Evolutionary conservation across 2,113 vertebrate genomes (phyloP), one percentile per base, ranked within the genome.

Genomic region (Chionodraco myersi): DNA sequence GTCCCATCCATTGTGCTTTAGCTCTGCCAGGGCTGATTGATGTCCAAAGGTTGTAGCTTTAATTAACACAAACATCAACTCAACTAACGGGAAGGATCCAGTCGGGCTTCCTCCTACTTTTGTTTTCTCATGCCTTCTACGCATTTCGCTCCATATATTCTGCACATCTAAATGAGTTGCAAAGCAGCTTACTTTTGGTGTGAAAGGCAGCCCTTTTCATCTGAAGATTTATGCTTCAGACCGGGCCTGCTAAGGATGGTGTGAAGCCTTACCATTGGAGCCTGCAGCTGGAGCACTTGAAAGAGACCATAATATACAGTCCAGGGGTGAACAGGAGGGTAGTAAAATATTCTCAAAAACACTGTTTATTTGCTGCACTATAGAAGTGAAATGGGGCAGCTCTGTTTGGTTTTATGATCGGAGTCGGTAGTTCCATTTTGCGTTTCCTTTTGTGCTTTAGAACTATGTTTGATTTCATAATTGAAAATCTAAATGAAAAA

Each of bases 221-320:
- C 34, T 76, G 26, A 45, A 62, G 67, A 89, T 89, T 90, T 86
- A 89, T 65, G 62, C 61, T 65, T 80, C 63, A 4, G 23, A 70
- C 30, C 41, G 16, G 53, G 63, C 15, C 75, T 75, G 68, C 71
- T 63, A 41, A 51, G 65, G 78, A 84, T 85, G 77, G 54, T 73
- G 73, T 82, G 59, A 80, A 54, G 82, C 53, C 59, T 61, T 85
- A 75, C 56, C 51, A 78, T 84, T 80, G 77, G 64, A 73, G 72
- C 63, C 75, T 86, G 57, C 90, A 89, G 85, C 89, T 90, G 77
- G 75, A 65, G 58, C 34, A 86, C 88, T 80, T 92, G 75, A 91
- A 91, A 89, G 85, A 89, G 21, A 84, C 45, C 69, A 82, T 86
- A 85, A 88, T 83, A 82, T 82, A 88, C 79, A 77, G 56, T 70